These are phyloP conservation scores for Anseranas semipalmata DNA, from an alignment of 2,113 vertebrate species.

Conservation along the genomic window DNA sequence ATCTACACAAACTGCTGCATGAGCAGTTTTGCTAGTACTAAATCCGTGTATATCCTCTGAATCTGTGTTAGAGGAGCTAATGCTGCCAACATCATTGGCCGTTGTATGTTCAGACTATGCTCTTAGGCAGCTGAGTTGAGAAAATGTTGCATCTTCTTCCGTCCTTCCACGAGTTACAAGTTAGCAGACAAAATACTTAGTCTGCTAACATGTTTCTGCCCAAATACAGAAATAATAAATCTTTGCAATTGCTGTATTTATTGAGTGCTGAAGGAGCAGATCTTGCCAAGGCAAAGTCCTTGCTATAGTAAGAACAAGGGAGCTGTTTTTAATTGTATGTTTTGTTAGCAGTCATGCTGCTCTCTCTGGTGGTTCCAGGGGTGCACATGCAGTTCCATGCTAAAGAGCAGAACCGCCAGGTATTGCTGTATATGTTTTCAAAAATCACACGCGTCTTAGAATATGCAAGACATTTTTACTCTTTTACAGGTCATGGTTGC, in stretches of 20 bases:
- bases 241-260: neutral
- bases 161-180: neutral
- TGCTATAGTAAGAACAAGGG: neutral
- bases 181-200: neutral
- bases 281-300: neutral
- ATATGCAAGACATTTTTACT: neutral
- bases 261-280: neutral
- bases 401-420: neutral
- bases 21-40: neutral
- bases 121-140: neutral
- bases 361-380: neutral
- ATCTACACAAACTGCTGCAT: neutral
- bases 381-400: neutral
- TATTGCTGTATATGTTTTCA: neutral
- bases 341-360: neutral
- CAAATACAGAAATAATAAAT: neutral
- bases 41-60: neutral
- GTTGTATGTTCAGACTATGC: rapidly evolving
- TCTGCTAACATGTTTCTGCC: neutral
- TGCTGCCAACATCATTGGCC: neutral
- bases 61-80: neutral
- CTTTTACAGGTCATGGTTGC: neutral
- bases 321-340: neutral
- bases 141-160: neutral
- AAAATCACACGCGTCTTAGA: too few species aligned